Base-by-base conservation (phyloP, 2,888 invertebrate species). In the Andrena marginata region DNA sequence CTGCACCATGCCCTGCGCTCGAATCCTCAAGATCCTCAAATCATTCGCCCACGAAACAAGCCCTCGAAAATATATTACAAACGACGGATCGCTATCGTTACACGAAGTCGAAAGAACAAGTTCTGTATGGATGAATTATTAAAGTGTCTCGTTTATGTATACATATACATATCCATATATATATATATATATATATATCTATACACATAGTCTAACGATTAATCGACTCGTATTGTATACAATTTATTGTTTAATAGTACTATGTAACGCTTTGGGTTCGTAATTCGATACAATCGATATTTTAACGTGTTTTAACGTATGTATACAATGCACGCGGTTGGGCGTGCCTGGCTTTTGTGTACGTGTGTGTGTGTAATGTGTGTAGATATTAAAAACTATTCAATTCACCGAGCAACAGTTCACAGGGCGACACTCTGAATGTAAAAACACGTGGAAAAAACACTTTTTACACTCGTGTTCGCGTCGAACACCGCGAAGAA, bases 321-420 rank as follows among this genome's bases (percentile, higher is more conserved):
- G 85, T 86, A 83, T 89, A 89, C 84, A 89, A 84, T 63, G 84
- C 82, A 26, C 20, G 13, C 23, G 23, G 10, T 20, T 7, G 7
- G 0, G 6, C 20, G n/a, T 8, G 7, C 54, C 42, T 42, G 42
- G 42, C 23, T 26, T 56, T 56, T 26, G 26, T 56, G 56, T 56
- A 56, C 26, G 56, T 26, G 56, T 85, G 4, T 42, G 13, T 35
- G 42, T 42, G 42, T 16, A 42, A 5, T 42, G 42, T 42, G 42
- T 42, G 42, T 42, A 42, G 16, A 84, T 84, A 86, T 91, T 90
- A 90, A 84, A 88, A 88, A 87, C 91, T 89, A 89, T 87, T 90
- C 90, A 90, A 90, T 91, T 90, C 88, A 90, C 87, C 91, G 92
- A 92, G 92, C 92, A 90, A 92, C 90, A 90, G 89, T 89, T 86